Evolutionary conservation across 2,797 vertebrate genomes (phyloP), one percentile per base, ranked within the genome.

Genomic region (Alfaro cultratus): DNA sequence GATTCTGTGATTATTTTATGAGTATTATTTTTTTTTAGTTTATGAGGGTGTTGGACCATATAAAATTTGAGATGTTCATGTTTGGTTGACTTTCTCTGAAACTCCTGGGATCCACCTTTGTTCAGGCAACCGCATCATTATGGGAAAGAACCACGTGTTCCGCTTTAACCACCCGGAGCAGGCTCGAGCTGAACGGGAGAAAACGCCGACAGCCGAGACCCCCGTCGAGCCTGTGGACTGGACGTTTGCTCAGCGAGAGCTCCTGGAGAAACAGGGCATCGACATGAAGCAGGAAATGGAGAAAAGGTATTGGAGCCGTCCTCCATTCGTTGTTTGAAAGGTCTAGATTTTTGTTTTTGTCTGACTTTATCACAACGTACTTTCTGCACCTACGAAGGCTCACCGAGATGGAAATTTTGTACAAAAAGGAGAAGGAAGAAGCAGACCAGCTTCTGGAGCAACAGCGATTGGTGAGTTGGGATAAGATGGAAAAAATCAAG

Each of bases 201-300:
- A 99, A 93, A 99, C 99, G 0, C 99, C 98, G 0, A 96, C 98
- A 0, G 98, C 98, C 0, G 99, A 99, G 93, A 99, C 98, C 18
- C 99, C 99, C 0, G 97, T 98, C 1, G 99, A 99, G 91, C 99
- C 99, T 0, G 99, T 99, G 70, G 99, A 99, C 91, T 99, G 99
- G 99, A 99, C 98, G 0, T 99, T 99, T 91, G 99, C 99, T 80
- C 99, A 99, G 95, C 95, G 99, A 57, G 99, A 99, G 88, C 96
- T 99, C 74, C 94, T 99, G 84, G 99, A 99, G 94, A 99, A 99
- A 85, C 99, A 99, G 85, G 99, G 99, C 78, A 99, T 99, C 29
- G 99, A 99, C 94, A 99, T 99, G 99, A 99, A 99, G 83, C 99
- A 99, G 83, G 99, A 99, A 93, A 99, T 99, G 99, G 99, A 99